Evolutionary conservation across 2,888 invertebrate genomes (phyloP).

Genomic region (Acleris cristana): DNA sequence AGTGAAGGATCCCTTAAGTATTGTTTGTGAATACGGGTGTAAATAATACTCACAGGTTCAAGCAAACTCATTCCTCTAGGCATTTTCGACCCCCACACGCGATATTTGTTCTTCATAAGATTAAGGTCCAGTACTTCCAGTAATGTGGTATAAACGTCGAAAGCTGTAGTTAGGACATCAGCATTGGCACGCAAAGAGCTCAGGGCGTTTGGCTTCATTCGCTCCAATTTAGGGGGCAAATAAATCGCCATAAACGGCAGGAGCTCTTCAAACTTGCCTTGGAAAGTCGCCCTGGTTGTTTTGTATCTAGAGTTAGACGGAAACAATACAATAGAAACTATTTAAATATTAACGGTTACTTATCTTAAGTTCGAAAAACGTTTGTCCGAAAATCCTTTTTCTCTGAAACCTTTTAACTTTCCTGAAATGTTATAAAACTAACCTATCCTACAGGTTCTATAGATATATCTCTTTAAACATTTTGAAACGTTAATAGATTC

Average conservation of each 20-base stretch:
- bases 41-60: neutral
- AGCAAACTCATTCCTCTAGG: neutral
- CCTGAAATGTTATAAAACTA: too few species aligned
- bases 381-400: neutral
- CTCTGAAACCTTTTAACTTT: too few species aligned
- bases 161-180: neutral
- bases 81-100: neutral
- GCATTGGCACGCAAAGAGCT: neutral
- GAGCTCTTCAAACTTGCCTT: slow-evolving; percentile 48
- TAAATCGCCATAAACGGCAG: slow-evolving; percentile 43
- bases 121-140: neutral
- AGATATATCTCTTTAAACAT: too few species aligned
- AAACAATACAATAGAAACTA: neutral
- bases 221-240: neutral
- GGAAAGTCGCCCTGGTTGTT: slow-evolving; percentile 39
- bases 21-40: too few species aligned
- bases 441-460: too few species aligned
- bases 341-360: too few species aligned
- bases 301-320: slow-evolving; percentile 17
- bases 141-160: slow-evolving; percentile 2
- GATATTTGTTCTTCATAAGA: neutral
- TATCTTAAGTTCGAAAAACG: too few species aligned
- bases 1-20: too few species aligned
- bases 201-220: neutral
- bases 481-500: too few species aligned